Base-by-base conservation (phyloP, 2,888 invertebrate species). In the Nomada hirtipes region DNA sequence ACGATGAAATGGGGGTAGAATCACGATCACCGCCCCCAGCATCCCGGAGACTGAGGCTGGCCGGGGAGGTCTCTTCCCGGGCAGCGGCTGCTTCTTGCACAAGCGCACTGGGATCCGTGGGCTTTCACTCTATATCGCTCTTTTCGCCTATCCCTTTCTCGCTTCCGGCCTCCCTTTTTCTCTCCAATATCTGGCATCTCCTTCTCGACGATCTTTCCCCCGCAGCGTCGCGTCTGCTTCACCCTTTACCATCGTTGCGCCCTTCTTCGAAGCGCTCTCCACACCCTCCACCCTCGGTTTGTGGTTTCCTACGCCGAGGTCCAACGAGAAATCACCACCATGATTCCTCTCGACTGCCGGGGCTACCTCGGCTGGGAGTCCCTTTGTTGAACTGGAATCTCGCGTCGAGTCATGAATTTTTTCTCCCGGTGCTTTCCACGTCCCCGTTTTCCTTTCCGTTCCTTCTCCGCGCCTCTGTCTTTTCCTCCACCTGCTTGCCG, bases 1-100 rank as follows among this genome's bases (percentile, higher is more conserved):
- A 86, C 90, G 88, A 88, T 89, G 90, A 91, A 91, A 91, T 91
- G 91, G 91, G 92, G 91, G 91, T 91, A 89, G 92, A 92, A 91
- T 92, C 92, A 92, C 92, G 92, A 92, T 92, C 92, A 90, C 91
- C 92, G 92, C 92, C 92, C 93, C 92, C 92, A 93, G 93, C 93
- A 93, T 93, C 93, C 92, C 93, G 92, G 93, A 93, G 93, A 93
- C 93, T 93, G 93, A 92, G 91, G 91, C 92, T 92, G 91, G 90
- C 93, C 91, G 92, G 92, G 92, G 92, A 92, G 90, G 87, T 89
- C 91, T 92, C 92, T 92, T 92, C 93, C 93, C 93, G 93, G 93
- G 93, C 92, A 92, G 90, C 90, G 87, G 88, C 85, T 91, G 92
- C 92, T 92, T 92, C 92, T 92, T 91, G 93, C 93, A 92, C 93